Evolutionary conservation across 2,113 vertebrate genomes (phyloP), one percentile per base, ranked within the genome.

Genomic region (Myocastor coypus): DNA sequence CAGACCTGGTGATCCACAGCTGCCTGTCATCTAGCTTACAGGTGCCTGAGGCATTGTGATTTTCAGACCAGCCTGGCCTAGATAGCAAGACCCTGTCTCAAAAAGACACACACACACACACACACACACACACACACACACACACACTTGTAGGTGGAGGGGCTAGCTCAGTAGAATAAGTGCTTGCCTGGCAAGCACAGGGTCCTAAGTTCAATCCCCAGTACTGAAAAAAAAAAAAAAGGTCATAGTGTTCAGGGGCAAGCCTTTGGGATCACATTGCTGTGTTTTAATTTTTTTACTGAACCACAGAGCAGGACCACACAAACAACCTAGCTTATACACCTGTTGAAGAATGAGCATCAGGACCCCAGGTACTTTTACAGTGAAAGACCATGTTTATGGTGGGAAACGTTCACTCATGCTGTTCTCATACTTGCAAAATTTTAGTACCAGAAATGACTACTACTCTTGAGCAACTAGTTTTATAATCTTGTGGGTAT

Each of bases 401-500:
- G 13, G 46, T 75, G 89, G 71, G 64, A 82, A 83, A 30, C 0
- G 16, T 71, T 75, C 11, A 34, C 46, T 83, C 32, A n/a, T 16
- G 7, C 28, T 75, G 22, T 50, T 89, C 42, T 84, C 3, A 3
- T 17, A 34, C 26, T 86, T 66, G 57, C 34, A 87, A 68, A 94
- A 83, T 52, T 61, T 64, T 37, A 63, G 80, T 63, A 57, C 80
- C 77, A 30, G 64, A 73, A 71, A 78, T 83, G 85, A 89, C 92
- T 71, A 55, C 71, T 64, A 75, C 92, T 61, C 73, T 91, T 87
- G 11, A 91, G 86, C 87, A 93, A 78, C 50, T 69, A 11, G 64
- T 90, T 82, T 86, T 83, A 68, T 68, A 95, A 92, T 40, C 91
- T 78, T 77, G 80, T 89, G 86, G 80, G 68, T 57, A 64, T 94